Percentiles rank a stretch among this genome's conserved stretches.
Evolutionary conservation across 2,888 invertebrate species (phyloP).

Genomic region (Plutella xylostella): DNA sequence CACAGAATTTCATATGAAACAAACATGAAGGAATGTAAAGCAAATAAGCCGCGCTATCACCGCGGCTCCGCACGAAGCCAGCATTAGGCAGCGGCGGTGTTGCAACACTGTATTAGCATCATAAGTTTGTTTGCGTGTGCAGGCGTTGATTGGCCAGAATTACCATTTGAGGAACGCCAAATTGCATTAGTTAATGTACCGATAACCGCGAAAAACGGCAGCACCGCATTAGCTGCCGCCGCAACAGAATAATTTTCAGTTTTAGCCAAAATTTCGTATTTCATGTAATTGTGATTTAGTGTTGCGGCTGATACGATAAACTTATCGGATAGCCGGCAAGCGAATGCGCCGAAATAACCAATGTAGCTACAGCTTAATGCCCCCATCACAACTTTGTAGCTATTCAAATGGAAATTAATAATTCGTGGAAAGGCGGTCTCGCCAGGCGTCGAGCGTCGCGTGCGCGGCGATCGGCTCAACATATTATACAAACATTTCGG

Average conservation of each 20-base stretch:
- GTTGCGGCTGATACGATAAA: slow-evolving; percentile 39
- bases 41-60: not conserved
- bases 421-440: not conserved
- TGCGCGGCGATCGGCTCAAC: too few relatives aligned
- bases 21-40: too few relatives aligned
- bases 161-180: slow-evolving; percentile 49
- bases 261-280: slow-evolving; percentile 48
- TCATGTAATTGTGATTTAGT: slow-evolving; percentile 61
- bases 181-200: slow-evolving; percentile 58
- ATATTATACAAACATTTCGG: not conserved
- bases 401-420: slow-evolving; percentile 4
- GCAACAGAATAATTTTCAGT: slow-evolving; percentile 29
- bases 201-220: slow-evolving; percentile 31
- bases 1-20: too few relatives aligned
- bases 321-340: slow-evolving; percentile 33
- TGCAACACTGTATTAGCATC: slow-evolving; percentile 21
- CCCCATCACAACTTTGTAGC: not conserved
- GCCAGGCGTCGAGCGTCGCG: not conserved
- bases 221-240: slow-evolving; percentile 13
- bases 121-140: slow-evolving; percentile 26
- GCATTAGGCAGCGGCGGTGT: slow-evolving; percentile 3
- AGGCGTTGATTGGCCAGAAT: slow-evolving; percentile 49
- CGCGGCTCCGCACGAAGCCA: slow-evolving; percentile 1
- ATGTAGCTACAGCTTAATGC: not conserved
- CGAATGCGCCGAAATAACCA: not conserved